These are phyloP conservation scores for Bombyx huttoni DNA, from an alignment of 2,888 invertebrate species.

Conservation along the genomic window DNA sequence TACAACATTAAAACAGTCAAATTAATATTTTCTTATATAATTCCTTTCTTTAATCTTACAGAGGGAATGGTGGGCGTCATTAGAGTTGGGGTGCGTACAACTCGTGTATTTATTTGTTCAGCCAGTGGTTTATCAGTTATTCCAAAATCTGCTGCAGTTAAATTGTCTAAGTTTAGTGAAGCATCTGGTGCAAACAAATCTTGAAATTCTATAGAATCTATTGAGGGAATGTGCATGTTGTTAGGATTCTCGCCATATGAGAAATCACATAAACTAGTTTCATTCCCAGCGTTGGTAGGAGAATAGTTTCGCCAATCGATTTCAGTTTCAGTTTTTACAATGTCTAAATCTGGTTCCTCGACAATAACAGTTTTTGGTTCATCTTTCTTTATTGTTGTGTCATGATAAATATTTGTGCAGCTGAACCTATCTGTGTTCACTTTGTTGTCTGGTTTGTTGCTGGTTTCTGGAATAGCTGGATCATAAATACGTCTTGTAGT, in stretches of 20 bases:
- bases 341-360: slow-evolving; percentile 31
- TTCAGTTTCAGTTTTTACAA: slow-evolving; percentile 39
- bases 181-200: slow-evolving; percentile 32
- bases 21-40: not conserved
- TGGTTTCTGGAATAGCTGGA: slow-evolving; percentile 22
- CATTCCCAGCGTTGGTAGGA: slow-evolving; percentile 23
- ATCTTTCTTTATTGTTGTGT: slow-evolving; percentile 24
- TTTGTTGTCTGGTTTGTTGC: slow-evolving; percentile 13
- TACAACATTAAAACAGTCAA: not conserved
- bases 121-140: slow-evolving; percentile 14
- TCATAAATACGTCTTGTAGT: slow-evolving; percentile 35
- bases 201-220: slow-evolving; percentile 35
- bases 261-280: slow-evolving; percentile 43
- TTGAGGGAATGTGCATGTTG: slow-evolving; percentile 13
- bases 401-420: slow-evolving; percentile 22
- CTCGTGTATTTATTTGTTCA: slow-evolving; percentile 29
- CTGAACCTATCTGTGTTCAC: slow-evolving; percentile 24
- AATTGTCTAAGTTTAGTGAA: slow-evolving; percentile 27
- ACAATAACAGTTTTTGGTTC: slow-evolving; percentile 22
- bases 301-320: slow-evolving; percentile 38
- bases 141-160: slow-evolving; percentile 21
- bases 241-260: slow-evolving; percentile 42
- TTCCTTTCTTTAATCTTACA: slow-evolving; percentile 15
- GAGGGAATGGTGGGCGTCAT: slow-evolving; percentile 17
- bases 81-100: slow-evolving; percentile 25